Evolutionary conservation across 1,140 invertebrate species (phyloP).

Genomic region (Aphaenogaster floridana): DNA sequence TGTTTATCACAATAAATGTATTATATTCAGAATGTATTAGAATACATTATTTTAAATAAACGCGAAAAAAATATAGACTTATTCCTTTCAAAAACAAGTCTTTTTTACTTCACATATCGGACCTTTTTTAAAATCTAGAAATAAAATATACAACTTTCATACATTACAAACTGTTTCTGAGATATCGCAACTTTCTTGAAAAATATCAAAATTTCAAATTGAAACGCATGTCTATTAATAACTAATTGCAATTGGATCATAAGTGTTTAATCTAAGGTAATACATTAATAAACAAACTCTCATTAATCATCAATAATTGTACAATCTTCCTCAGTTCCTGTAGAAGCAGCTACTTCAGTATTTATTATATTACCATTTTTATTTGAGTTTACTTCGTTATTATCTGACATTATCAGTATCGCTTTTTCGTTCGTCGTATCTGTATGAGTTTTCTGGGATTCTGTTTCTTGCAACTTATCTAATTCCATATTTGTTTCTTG

Average conservation of each 20-base stretch:
- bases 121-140: background rate
- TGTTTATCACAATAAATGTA: background rate
- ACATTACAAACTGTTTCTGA: slow-evolving; percentile 9
- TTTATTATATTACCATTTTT: background rate
- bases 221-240: background rate
- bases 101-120: background rate
- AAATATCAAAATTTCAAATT: slow-evolving; percentile 11
- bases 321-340: slow-evolving; percentile 59
- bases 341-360: background rate
- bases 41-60: slow-evolving; percentile 1
- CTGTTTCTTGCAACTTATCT: background rate
- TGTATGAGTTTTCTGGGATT: background rate
- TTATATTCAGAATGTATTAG: background rate
- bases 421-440: background rate
- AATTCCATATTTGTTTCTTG: background rate
- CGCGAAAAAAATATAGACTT: background rate
- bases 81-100: background rate
- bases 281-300: slow-evolving; percentile 25
- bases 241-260: background rate
- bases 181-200: background rate
- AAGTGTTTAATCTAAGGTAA: slow-evolving; percentile 4
- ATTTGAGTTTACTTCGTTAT: background rate
- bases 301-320: slow-evolving; percentile 69
- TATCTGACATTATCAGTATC: background rate
- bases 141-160: slow-evolving; percentile 30